Evolutionary conservation across 2,888 invertebrate species (phyloP).

Genomic region (Eumerus sabulonum): DNA sequence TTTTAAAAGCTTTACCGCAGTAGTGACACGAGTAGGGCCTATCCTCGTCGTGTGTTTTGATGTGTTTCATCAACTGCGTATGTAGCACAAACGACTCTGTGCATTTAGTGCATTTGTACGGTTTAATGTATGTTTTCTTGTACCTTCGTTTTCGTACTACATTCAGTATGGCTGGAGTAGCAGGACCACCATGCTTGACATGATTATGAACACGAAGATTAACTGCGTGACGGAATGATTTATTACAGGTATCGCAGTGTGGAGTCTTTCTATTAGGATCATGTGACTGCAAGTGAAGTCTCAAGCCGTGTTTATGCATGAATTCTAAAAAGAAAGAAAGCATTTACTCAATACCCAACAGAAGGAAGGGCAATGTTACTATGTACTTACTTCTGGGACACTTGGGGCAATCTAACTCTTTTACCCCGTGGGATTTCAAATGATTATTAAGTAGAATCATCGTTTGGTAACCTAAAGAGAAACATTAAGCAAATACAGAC

Average conservation of each 20-base stretch:
- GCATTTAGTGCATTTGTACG: constrained; percentile 44
- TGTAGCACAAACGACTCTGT: constrained; percentile 41
- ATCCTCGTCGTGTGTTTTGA: constrained; percentile 43
- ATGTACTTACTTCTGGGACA: constrained; percentile 30
- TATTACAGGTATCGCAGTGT: constrained; percentile 30
- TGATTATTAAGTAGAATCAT: constrained; percentile 7
- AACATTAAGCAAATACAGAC: background rate
- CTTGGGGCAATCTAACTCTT: constrained; percentile 23
- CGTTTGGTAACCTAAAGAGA: constrained; percentile 29
- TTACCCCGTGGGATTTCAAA: constrained; percentile 5
- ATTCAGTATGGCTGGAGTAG: constrained; percentile 7
- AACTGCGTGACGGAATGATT: constrained; percentile 18
- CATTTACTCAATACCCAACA: background rate
- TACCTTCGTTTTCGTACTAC: constrained; percentile 22
- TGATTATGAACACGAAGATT: constrained; percentile 49
- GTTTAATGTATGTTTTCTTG: constrained; percentile 7
- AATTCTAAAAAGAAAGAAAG: constrained; percentile 15
- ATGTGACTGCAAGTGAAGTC: constrained; percentile 29
- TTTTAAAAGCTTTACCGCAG: constrained; percentile 41
- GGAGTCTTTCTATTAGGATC: constrained; percentile 6
- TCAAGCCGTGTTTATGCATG: constrained; percentile 19
- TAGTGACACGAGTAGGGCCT: constrained; percentile 12
- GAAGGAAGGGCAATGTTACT: background rate
- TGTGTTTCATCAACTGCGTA: constrained; percentile 37
- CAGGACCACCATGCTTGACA: constrained; percentile 34